These are phyloP conservation scores for Falco rusticolus DNA, from an alignment of 2,797 vertebrate species.

Conservation along the genomic window DNA sequence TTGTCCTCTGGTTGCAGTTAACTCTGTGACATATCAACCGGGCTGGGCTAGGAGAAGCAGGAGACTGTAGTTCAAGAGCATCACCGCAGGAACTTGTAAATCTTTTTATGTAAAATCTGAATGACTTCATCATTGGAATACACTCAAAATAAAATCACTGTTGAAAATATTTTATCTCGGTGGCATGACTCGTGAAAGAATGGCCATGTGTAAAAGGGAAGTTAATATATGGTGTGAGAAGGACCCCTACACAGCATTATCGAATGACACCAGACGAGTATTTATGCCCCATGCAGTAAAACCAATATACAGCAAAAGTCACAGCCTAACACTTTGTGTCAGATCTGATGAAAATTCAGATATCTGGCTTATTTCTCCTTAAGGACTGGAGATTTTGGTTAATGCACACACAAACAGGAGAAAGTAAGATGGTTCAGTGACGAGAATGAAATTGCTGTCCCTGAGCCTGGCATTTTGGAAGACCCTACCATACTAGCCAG, in stretches of 20 bases:
- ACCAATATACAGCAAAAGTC: neutral
- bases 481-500: neutral
- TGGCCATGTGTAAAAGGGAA: slow-evolving; percentile 13
- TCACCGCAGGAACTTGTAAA: neutral
- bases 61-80: neutral
- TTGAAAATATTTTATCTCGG: neutral
- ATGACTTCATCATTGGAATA: slow-evolving; percentile 21
- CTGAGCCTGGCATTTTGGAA: neutral
- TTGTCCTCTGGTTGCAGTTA: neutral
- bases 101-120: neutral
- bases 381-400: neutral
- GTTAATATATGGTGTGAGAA: neutral
- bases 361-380: neutral
- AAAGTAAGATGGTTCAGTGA: neutral
- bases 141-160: neutral
- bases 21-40: slow-evolving; percentile 1
- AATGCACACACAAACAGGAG: neutral
- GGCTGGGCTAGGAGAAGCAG: neutral
- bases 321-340: neutral
- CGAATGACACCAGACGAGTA: neutral
- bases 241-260: neutral
- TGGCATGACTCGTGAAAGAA: slow-evolving; percentile 25
- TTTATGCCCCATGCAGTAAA: neutral
- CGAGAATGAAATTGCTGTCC: neutral
- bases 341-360: neutral